Evolutionary conservation across 2,113 vertebrate species (phyloP).

Genomic region (Rhynchomys soricoides): DNA sequence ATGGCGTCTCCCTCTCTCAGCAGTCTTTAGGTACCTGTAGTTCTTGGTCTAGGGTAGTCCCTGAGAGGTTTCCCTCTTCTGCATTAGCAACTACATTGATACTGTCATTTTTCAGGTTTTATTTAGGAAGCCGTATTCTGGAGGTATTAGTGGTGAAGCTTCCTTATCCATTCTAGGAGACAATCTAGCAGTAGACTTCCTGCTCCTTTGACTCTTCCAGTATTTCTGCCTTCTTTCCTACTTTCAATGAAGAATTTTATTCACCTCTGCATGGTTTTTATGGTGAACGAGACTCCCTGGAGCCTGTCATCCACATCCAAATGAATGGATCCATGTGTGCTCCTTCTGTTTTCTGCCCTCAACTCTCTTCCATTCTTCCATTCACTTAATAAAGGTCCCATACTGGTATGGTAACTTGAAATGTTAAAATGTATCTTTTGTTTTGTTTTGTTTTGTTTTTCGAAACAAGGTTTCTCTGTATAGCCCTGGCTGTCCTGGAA

Average conservation of each 20-base stretch:
- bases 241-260: background rate
- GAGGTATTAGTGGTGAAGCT: background rate
- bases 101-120: background rate
- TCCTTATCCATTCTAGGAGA: background rate
- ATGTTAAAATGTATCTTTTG: background rate
- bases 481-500: too few species aligned
- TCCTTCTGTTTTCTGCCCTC: background rate
- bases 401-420: background rate
- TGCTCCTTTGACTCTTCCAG: background rate
- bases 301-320: background rate
- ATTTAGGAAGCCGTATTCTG: background rate
- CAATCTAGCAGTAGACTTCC: background rate
- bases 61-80: background rate
- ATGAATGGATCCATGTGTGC: background rate
- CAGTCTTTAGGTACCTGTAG: background rate
- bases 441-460: too few species aligned
- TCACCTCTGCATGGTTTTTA: background rate
- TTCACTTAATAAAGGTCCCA: background rate
- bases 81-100: background rate
- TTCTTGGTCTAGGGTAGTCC: background rate
- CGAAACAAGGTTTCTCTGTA: too few species aligned
- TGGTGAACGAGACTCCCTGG: too few species aligned
- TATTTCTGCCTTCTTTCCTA: background rate
- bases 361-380: background rate
- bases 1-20: background rate